A percentile compares a stretch with the other conserved stretches of the same genome.
phyloP scores from a whole-genome alignment of 2,797 vertebrate species.

The Vireo griseus region DNA sequence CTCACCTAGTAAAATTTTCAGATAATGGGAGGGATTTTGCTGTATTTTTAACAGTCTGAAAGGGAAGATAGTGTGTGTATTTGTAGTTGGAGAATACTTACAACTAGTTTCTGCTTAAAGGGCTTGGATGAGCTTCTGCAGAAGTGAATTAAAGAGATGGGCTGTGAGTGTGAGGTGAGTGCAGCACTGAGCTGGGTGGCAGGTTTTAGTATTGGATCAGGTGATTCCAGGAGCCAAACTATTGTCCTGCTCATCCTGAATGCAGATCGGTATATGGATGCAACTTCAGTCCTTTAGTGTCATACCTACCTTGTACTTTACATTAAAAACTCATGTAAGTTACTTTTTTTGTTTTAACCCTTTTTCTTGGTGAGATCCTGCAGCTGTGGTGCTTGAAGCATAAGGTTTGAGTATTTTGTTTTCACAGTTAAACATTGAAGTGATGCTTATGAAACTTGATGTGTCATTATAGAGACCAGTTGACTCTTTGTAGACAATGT shows the following conservation, averaged over 20 bases:
- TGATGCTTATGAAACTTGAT: neutral
- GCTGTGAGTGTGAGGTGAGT: neutral
- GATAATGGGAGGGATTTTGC: neutral
- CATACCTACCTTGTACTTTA: neutral
- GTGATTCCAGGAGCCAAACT: neutral
- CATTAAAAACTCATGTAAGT: neutral
- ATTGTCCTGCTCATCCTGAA: neutral
- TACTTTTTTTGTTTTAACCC: neutral
- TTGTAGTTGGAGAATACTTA: neutral
- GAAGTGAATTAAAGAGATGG: neutral
- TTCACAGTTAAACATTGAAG: neutral
- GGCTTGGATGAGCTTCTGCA: neutral
- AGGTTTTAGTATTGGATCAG: neutral
- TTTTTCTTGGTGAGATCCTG: neutral
- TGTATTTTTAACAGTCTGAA: neutral
- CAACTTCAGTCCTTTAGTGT: neutral
- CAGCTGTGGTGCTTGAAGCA: neutral
- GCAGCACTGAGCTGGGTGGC: neutral
- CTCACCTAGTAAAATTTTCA: neutral
- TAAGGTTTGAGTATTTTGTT: neutral
- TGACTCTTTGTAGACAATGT: neutral
- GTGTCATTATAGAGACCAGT: neutral
- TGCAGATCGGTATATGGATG: accelerated
- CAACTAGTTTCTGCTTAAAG: neutral
- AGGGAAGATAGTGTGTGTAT: neutral